phyloP scores from a whole-genome alignment of 92 coral and sea anemone genomes.

The Metridium senile region DNA sequence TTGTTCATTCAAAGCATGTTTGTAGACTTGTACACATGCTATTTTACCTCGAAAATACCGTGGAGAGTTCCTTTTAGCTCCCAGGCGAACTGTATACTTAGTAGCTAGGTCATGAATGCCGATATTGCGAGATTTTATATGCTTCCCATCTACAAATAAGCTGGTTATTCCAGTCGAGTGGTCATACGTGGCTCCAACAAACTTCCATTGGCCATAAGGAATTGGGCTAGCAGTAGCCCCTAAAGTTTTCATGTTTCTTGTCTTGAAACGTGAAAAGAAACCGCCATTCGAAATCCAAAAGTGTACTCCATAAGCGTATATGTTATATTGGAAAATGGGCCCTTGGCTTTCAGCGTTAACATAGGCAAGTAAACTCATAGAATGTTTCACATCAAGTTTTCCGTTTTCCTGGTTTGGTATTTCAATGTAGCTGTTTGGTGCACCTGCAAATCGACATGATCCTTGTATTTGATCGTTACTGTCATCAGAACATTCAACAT shows the following conservation, averaged over 20 bases:
- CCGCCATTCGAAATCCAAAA: no score
- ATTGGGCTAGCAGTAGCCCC: neutral
- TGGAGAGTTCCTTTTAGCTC: conserved; percentile 54
- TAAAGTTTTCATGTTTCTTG: no score
- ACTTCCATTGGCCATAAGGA: conserved; percentile 49
- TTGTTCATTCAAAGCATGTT: no score
- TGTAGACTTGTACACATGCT: no score
- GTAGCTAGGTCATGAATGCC: conserved; percentile 54
- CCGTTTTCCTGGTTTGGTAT: no score
- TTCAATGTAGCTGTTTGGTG: conserved; percentile 42
- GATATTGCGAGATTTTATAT: conserved; percentile 32
- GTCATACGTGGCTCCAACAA: conserved; percentile 63
- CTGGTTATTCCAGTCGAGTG: conserved; percentile 59
- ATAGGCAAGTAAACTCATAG: no score
- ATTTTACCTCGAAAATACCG: conserved; percentile 59
- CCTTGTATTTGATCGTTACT: no score
- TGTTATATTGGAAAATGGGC: conserved; percentile 58
- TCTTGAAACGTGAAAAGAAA: no score
- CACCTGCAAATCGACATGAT: no score
- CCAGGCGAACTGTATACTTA: conserved; percentile 55
- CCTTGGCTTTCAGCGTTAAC: conserved; percentile 27
- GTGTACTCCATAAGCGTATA: no score
- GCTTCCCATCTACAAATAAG: conserved; percentile 63
- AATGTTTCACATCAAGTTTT: no score
- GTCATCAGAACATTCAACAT: no score